Evolutionary conservation across 2,113 vertebrate species (phyloP).

Genomic region (Dryoscopus gambensis): DNA sequence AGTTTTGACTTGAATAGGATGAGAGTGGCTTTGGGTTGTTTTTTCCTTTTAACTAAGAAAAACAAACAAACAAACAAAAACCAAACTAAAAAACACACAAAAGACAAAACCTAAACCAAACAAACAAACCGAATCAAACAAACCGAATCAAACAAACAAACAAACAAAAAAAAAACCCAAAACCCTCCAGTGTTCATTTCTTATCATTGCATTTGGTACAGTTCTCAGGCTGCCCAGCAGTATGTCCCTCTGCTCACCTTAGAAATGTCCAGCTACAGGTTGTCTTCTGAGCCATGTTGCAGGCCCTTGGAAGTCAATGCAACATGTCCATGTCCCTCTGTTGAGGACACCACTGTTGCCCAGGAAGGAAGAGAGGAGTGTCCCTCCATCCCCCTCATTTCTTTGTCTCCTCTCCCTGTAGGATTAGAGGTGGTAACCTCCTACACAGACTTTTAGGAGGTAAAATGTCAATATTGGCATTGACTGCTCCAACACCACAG

Average conservation of each 20-base stretch:
- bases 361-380: not conserved
- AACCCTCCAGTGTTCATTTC: not conserved
- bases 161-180: not conserved
- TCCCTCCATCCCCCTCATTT: not conserved
- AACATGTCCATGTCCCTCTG: fast-evolving
- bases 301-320: not conserved
- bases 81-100: not conserved
- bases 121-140: not conserved
- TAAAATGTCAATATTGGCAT: not conserved
- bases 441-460: not conserved
- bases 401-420: not conserved
- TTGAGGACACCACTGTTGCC: not conserved
- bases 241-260: not conserved
- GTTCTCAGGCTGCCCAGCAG: not conserved
- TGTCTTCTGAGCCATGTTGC: not conserved
- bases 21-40: not conserved
- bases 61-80: not conserved
- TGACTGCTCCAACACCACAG: not conserved
- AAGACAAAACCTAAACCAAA: not conserved
- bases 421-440: not conserved
- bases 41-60: not conserved
- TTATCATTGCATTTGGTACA: not conserved
- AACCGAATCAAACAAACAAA: too few species aligned
- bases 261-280: not conserved
- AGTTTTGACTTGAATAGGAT: not conserved